A percentile compares a stretch with the other conserved stretches of the same genome.
Conservation (phyloP, 1,140 invertebrate genomes). For the Achroia grisella region DNA sequence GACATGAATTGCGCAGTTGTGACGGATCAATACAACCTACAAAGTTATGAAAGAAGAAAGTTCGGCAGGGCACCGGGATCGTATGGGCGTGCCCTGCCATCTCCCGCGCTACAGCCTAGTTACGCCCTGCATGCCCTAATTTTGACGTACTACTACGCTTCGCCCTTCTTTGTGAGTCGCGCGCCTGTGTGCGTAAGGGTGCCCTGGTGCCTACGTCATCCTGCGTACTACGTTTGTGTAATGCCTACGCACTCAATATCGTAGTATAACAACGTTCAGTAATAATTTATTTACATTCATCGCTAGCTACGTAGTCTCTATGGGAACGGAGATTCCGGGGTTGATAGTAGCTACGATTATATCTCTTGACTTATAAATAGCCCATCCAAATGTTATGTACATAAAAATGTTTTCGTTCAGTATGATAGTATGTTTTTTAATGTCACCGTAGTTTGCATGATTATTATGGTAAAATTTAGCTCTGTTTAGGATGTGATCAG, state of each 20-base stretch:
- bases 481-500: too few relatives aligned
- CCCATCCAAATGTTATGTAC: too few relatives aligned
- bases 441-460: too few relatives aligned
- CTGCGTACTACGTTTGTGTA: not conserved
- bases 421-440: too few relatives aligned
- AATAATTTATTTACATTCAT: constrained; percentile 1
- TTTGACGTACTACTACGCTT: constrained; percentile 48
- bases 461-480: too few relatives aligned
- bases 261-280: not conserved
- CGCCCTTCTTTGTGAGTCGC: constrained; percentile 7
- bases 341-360: too few relatives aligned
- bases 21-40: constrained; percentile 68
- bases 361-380: too few relatives aligned
- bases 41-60: constrained; percentile 72
- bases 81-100: constrained; percentile 52
- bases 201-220: not conserved
- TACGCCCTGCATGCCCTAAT: constrained; percentile 71
- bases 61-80: constrained; percentile 63
- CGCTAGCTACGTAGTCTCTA: too few relatives aligned
- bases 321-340: too few relatives aligned
- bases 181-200: constrained; percentile 36
- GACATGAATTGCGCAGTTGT: constrained; percentile 67
- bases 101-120: constrained; percentile 62
- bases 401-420: too few relatives aligned
- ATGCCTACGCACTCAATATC: not conserved